Base-by-base conservation (phyloP, 2,888 invertebrate genomes). In the Drosophila dives region DNA sequence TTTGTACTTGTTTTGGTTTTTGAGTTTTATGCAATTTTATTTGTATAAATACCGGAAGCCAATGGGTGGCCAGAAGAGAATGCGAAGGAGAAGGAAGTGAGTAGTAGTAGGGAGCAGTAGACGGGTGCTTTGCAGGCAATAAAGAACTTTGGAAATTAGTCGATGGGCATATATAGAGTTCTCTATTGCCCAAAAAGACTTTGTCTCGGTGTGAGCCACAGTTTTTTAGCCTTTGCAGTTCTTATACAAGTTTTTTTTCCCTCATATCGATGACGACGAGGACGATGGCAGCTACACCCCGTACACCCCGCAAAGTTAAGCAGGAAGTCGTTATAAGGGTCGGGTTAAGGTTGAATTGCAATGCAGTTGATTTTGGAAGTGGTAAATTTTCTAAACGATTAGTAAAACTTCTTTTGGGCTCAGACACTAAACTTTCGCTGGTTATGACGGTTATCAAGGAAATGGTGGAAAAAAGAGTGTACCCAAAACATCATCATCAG, bases 11-110 rank as follows among this genome's bases (percentile, higher is more conserved):
- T 76, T 83, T 82, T 72, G 71, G 64, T 74, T 75, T 77, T 81
- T 75, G 77, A 75, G 70, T 78, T 88, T 84, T 80, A 81, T 87
- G 83, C 84, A 75, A 83, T 87, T 89, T 89, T 89, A 86, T 88
- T 88, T 88, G 86, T 86, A 88, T 90, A 89, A 91, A 85, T 91
- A 91, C 91, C 90, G 91, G 91, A 91, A 90, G 90, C 86, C 86
- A 88, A 72, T 60, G 36, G 65, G 58, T 48, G 60, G 56, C 34
- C 10, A n/a, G n/a, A n/a, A n/a, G n/a, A n/a, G n/a, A n/a, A n/a
- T n/a, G n/a, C n/a, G n/a, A n/a, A n/a, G n/a, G n/a, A n/a, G n/a
- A n/a, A n/a, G n/a, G n/a, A 12, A 10, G 11, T 10, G 29, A 10
- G 33, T 40, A 55, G 49, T 51, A 33, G 51, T n/a, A n/a, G 29